Evolutionary conservation across 2,888 invertebrate species (phyloP).

Genomic region (Aphodius granarius): DNA sequence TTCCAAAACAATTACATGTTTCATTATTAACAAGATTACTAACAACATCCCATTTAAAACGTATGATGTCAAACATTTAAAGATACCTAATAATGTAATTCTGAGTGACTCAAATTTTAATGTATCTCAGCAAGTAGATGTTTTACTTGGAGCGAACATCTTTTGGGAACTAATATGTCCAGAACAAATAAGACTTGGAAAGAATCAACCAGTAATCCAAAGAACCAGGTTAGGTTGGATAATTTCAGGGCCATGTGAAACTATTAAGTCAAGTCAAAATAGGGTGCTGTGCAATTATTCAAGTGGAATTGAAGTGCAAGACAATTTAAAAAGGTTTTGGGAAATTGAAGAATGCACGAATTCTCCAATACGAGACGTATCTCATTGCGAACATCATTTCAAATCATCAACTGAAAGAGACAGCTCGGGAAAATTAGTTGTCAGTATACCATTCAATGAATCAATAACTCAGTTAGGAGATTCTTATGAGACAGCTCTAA

Average conservation of each 20-base stretch:
- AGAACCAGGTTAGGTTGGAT: conserved; percentile 17
- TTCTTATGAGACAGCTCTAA: too few relatives aligned
- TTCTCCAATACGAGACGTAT: too few relatives aligned
- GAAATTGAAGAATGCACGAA: conserved; percentile 6
- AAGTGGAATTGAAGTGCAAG: background rate
- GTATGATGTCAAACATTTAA: background rate
- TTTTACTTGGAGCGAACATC: conserved; percentile 12
- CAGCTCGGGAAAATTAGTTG: too few relatives aligned
- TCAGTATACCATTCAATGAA: too few relatives aligned
- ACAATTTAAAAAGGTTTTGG: conserved; percentile 10
- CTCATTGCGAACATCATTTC: too few relatives aligned
- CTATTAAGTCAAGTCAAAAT: background rate
- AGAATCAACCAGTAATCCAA: background rate
- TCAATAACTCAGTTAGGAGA: too few relatives aligned
- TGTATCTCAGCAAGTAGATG: background rate
- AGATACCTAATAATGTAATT: conserved; percentile 3
- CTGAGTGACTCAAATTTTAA: conserved; percentile 8
- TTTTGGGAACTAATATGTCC: conserved; percentile 10
- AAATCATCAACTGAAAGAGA: too few relatives aligned
- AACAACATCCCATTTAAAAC: background rate
- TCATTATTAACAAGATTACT: background rate
- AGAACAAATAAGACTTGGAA: conserved; percentile 4
- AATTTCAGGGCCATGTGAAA: background rate
- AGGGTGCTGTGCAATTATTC: background rate
- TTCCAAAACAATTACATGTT: background rate